A percentile compares a stretch with the other conserved stretches of the same genome.
phyloP scores from a whole-genome alignment of 1,140 invertebrate genomes.

The Drosophila virilis region DNA sequence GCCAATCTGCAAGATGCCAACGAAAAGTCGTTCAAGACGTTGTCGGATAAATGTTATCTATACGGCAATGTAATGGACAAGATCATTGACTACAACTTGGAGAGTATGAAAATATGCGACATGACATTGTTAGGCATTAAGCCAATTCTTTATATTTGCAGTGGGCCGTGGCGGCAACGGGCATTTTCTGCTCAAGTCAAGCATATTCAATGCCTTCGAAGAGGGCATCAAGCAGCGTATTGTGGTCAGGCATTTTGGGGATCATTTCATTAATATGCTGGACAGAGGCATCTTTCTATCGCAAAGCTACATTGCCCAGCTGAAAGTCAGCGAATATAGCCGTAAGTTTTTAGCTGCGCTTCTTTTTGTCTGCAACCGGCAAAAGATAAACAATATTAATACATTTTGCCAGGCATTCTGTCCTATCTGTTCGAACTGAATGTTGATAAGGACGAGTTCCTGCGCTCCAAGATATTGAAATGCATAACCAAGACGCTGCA shows the following conservation, averaged over 20 bases:
- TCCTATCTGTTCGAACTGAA: conserved; percentile 68
- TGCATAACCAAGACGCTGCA: conserved; percentile 59
- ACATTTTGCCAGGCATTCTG: conserved; percentile 43
- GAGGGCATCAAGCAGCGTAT: conserved; percentile 48
- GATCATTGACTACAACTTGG: conserved; percentile 56
- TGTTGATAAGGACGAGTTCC: conserved; percentile 38
- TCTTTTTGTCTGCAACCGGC: too few relatives aligned
- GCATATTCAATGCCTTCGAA: conserved; percentile 60
- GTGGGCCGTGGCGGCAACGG: conserved; percentile 32
- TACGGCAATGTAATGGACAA: conserved; percentile 61
- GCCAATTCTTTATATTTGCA: conserved; percentile 1
- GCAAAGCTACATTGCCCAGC: conserved; percentile 44
- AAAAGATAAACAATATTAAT: neutral
- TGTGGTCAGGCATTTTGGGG: conserved; percentile 58
- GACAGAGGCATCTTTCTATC: conserved; percentile 64
- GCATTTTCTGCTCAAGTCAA: conserved; percentile 52
- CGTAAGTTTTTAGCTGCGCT: conserved; percentile 32
- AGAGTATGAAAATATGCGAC: conserved; percentile 29
- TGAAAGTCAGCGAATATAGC: conserved; percentile 71
- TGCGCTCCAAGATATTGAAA: conserved; percentile 48
- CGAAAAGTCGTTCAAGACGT: conserved; percentile 53
- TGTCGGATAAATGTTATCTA: conserved; percentile 55
- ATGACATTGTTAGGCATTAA: neutral
- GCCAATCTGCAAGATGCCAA: conserved; percentile 40
- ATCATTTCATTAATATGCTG: conserved; percentile 47